Percentiles rank a stretch among this genome's conserved stretches.
Conservation (phyloP, 2,888 invertebrate species). For the Synanthedon andrenaeformis region DNA sequence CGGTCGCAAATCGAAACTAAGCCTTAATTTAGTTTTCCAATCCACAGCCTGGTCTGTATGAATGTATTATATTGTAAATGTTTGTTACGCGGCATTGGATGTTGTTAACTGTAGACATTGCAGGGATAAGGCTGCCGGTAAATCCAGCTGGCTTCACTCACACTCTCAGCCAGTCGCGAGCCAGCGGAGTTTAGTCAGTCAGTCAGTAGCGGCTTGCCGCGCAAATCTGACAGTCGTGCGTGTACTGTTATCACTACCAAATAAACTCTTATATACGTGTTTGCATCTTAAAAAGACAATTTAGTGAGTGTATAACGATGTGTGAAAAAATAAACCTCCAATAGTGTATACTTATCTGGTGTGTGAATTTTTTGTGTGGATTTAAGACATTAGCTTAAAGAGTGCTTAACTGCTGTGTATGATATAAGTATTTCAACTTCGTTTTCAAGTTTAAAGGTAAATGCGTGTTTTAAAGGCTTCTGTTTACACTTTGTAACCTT, state of each 20-base stretch:
- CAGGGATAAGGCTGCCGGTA: too few relatives aligned
- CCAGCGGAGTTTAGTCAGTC: too few relatives aligned
- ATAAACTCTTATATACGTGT: too few relatives aligned
- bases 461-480: not conserved
- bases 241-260: too few relatives aligned
- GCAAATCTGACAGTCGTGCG: conserved; percentile 24
- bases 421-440: conserved; percentile 8
- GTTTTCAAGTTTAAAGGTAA: conserved; percentile 19
- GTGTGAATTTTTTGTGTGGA: not conserved
- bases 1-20: conserved; percentile 2
- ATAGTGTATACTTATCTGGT: not conserved
- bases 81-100: too few relatives aligned
- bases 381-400: not conserved
- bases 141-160: too few relatives aligned
- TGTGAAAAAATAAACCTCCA: not conserved
- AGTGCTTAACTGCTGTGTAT: not conserved
- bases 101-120: too few relatives aligned
- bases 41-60: not conserved
- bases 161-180: too few relatives aligned
- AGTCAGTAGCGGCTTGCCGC: conserved; percentile 46
- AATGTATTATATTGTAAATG: too few relatives aligned
- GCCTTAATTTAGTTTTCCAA: too few relatives aligned
- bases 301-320: too few relatives aligned
- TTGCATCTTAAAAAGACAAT: too few relatives aligned
- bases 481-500: not conserved